Evolutionary conservation across 2,797 vertebrate genomes (phyloP).

Genomic region (Anguilla marmorata): DNA sequence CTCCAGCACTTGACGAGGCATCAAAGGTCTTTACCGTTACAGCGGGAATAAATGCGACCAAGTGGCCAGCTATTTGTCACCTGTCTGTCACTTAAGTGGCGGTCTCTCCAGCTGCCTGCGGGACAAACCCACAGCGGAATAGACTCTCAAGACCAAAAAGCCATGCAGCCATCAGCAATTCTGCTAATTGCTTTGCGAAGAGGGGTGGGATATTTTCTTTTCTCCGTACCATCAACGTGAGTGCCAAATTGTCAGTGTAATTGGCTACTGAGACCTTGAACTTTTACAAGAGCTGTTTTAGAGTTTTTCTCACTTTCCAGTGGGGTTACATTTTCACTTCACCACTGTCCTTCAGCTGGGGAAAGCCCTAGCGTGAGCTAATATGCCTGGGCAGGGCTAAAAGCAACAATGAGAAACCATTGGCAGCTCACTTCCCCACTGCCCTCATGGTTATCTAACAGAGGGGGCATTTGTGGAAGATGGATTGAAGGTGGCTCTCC

Average conservation of each 20-base stretch:
- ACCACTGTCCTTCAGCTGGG: not conserved
- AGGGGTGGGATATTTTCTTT: not conserved
- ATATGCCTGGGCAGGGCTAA: not conserved
- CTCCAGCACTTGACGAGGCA: conserved; percentile 50
- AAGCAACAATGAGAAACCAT: not conserved
- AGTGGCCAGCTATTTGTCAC: not conserved
- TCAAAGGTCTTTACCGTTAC: conserved; percentile 62
- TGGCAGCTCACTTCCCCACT: not conserved
- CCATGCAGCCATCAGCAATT: not conserved
- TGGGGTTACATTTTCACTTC: not conserved
- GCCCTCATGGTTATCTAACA: not conserved
- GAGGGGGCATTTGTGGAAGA: not conserved
- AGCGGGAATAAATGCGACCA: conserved; percentile 37
- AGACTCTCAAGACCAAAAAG: not conserved
- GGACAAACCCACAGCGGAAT: conserved; percentile 8
- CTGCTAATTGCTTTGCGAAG: not conserved
- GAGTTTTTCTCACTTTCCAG: conserved; percentile 4
- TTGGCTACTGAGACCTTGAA: not conserved
- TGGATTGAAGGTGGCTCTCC: not conserved
- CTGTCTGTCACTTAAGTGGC: conserved; percentile 6
- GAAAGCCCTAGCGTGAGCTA: not conserved
- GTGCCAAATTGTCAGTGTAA: not conserved
- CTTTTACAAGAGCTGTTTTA: conserved; percentile 1
- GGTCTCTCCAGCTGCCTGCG: conserved; percentile 9
- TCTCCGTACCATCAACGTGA: not conserved